Base-by-base conservation (phyloP, 2,113 vertebrate genomes). In the Australoheros scitulus region DNA sequence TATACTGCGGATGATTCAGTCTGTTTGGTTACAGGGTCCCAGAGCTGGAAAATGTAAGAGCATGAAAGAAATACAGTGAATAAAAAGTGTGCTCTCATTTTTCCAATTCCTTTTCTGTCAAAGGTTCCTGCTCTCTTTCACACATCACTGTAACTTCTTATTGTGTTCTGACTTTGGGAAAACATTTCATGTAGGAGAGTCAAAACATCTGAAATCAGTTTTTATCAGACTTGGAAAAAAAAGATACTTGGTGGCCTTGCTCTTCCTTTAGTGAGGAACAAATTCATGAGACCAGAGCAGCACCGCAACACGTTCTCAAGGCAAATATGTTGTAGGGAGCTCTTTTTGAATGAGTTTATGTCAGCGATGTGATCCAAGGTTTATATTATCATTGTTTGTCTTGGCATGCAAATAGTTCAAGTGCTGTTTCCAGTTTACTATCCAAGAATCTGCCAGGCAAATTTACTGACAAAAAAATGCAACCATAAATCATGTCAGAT, bases 121-220 rank as follows among this genome's bases (percentile, higher is more conserved):
- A 76, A 43, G 11, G 13, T 52, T 61, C 5, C 29, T 41, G 5
- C 26, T 77, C 34, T 52, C 11, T 72, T 59, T 76, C 61, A 11
- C 41, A 70, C 32, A 6, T 11, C 7, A 6, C 5, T 5, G 38
- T n/a, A 3, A 1, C 20, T 17, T 56, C 11, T 63, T 55, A n/a
- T n/a, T 50, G 26, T 47, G 64, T 77, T 81, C 75, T 14, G 36
- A 77, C 78, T 61, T 15, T 32, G 34, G 11, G 52, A 82, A 22
- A 64, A 65, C 58, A 76, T 86, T 24, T 76, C 29, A 17, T 26
- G 11, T 1, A 1, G 18, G 52, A 83, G 50, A 82, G 82, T 77
- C 81, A 92, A 86, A 92, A 92, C 77, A 90, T 34, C 61, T 32
- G 24, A 68, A 77, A 81, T 76, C 57, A 20, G 50, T 64, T 20